A percentile compares a stretch with the other conserved stretches of the same genome.
phyloP scores from a whole-genome alignment of 2,797 vertebrate genomes.

The Lycodopsis pacificus region DNA sequence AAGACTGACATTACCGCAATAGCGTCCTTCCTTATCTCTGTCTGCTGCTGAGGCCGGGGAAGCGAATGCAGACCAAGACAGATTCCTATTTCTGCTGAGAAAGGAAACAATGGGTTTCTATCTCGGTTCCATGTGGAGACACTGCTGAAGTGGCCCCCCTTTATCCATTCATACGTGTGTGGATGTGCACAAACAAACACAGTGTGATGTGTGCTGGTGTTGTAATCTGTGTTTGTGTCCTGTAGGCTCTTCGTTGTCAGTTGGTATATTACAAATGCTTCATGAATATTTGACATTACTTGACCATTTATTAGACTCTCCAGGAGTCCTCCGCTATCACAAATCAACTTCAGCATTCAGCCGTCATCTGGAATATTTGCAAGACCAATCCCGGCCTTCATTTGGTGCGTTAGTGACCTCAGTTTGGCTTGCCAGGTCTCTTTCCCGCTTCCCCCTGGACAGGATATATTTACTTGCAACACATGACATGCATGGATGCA shows the following conservation, averaged over 20 bases:
- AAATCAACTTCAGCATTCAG: background rate
- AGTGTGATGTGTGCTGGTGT: constrained; percentile 6
- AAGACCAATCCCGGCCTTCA: background rate
- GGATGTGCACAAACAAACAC: constrained; percentile 23
- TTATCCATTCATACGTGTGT: constrained; percentile 35
- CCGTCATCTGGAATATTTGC: background rate
- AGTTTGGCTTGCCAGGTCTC: background rate
- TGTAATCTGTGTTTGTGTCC: constrained; percentile 21
- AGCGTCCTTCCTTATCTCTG: constrained; percentile 66
- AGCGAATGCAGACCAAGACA: constrained; percentile 62
- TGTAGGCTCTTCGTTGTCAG: constrained; percentile 4
- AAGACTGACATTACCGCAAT: constrained; percentile 72
- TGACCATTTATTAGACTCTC: constrained; percentile 1
- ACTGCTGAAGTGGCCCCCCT: constrained; percentile 32
- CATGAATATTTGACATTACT: constrained; percentile 8
- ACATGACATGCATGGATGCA: constrained; percentile 6
- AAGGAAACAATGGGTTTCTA: constrained; percentile 66
- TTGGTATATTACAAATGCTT: constrained; percentile 16
- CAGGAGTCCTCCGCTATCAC: background rate
- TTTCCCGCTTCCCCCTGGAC: background rate
- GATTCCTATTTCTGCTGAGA: constrained; percentile 64
- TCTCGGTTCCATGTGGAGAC: constrained; percentile 51
- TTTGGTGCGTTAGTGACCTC: background rate
- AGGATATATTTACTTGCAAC: background rate
- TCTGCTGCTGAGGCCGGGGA: constrained; percentile 56